Conservation (phyloP, 2,797 vertebrate genomes). For the Bradypus variegatus region DNA sequence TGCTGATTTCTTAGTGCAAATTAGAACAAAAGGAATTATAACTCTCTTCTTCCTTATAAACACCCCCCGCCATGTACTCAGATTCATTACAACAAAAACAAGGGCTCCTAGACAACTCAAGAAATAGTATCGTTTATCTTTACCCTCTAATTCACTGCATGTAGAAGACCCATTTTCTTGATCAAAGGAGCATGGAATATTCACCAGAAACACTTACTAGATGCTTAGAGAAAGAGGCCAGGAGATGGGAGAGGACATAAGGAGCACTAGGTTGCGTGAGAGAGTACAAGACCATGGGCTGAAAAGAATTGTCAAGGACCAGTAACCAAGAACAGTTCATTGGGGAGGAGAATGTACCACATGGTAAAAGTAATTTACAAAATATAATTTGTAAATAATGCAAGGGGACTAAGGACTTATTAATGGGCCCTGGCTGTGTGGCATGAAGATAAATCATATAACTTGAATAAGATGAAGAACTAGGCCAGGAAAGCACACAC, state of each 20-base stretch:
- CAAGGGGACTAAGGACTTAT: background rate
- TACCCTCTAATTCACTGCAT: background rate
- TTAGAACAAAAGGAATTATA: background rate
- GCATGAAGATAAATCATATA: background rate
- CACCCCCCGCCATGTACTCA: background rate
- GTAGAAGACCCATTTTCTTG: background rate
- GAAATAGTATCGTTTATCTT: background rate
- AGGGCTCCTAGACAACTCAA: background rate
- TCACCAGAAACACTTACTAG: background rate
- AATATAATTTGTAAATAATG: background rate
- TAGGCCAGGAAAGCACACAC: background rate
- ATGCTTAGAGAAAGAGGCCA: slow-evolving; percentile 3
- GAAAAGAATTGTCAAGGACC: background rate
- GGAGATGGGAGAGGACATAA: background rate
- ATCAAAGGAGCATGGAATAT: background rate
- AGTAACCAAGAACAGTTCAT: background rate
- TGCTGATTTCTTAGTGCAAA: background rate
- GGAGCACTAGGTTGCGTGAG: background rate
- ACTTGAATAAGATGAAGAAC: background rate
- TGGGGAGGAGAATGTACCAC: background rate
- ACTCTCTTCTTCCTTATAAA: background rate
- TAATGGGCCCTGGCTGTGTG: background rate
- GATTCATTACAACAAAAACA: slow-evolving; percentile 7
- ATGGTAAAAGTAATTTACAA: background rate
- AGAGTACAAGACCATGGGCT: background rate